Base-by-base conservation (phyloP, 30 jellyfish, hydroid and myxozoan species). In the Hydractinia echinata region DNA sequence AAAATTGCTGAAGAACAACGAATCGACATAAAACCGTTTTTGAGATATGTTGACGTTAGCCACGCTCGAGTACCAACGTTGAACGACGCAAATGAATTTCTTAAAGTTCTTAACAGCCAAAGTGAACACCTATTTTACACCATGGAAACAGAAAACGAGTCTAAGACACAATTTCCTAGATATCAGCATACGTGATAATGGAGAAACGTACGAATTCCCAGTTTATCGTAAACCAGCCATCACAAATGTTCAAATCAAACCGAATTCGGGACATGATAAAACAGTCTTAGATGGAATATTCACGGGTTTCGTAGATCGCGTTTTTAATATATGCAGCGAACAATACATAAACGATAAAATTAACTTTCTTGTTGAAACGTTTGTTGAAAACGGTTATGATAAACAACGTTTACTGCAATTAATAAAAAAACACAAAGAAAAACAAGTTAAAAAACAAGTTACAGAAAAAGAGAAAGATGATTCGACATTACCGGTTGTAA, bases 181-280 rank as follows among this genome's bases (percentile, higher is more conserved):
- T 60, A 68, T 68, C 1, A 68, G 53, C 18, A 0, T 68, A 15
- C 13, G 13, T 0, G 3, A 68, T 51, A 68, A 0, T 11, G 2
- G 3, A 11, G 15, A 68, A 14, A 11, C 39, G 1, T 68, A 11
- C 13, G 79, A 68, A 14, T 68, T 0, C 79, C 1, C 18, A 68
- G 53, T 68, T 21, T 21, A 11, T 20, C 1, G 79, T 14, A 68
- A 68, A 20, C 13, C 18, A 11, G 52, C 79, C 18, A 68, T 68
- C 53, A 68, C 79, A 11, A 68, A 68, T 68, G 39, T 68, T 14
- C 79, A 68, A 68, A 68, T 68, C 18, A 68, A 68, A 68, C 79
- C 79, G 1, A 21, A 68, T 11, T 68, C 79, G 53, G 44, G 44
- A 30, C 44, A 30, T 30, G 44, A 30, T 30, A 30, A 30, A 30